Base-by-base conservation (phyloP, 2,888 invertebrate genomes). In the Agonopterix subpropinquella region DNA sequence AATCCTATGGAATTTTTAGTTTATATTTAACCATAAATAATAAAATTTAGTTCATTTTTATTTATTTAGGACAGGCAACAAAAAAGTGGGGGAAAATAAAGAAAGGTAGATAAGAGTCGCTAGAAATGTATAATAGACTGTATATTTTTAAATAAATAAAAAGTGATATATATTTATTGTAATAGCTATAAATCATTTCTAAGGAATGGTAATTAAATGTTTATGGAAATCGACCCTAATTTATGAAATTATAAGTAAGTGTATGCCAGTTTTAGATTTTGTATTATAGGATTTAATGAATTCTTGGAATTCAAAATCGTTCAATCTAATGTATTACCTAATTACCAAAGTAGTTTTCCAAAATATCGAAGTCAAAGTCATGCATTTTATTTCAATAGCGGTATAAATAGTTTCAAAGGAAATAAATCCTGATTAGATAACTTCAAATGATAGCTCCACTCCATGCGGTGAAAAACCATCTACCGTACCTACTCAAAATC, bases 131-230 rank as follows among this genome's bases (percentile, higher is more conserved):
- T 15, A 44, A 54, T 53, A 57, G 54, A 47, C 50, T 55, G 43
- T 51, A 51, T 53, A 53, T 53, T 55, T 49, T 50, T 48, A 50
- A 50, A 42, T 47, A 46, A 49, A 42, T 43, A 18, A 50, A 55
- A 46, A 53, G 62, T 64, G 61, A 66, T 63, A 63, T 28, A 28
- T 28, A 28, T 28, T 28, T 28, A 28, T 28, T 28, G 28, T 28
- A 28, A 28, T 28, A 28, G 28, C 5, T 28, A 28, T 28, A 28
- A 28, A 52, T 54, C 50, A 55, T 62, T 57, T 59, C 54, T 46
- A 53, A 53, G 51, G 48, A 52, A 54, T 57, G 53, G 28, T 28
- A 5, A 39, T 39, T 39, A 39, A 39, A 39, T 47, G 28, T 28
- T 28, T 28, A 28, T 28, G 28, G 47, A 49, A 13, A 43, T 53